Percentiles rank a stretch among this genome's conserved stretches.
Evolutionary conservation across 2,888 invertebrate genomes (phyloP).

Genomic region (Deilephila elpenor): DNA sequence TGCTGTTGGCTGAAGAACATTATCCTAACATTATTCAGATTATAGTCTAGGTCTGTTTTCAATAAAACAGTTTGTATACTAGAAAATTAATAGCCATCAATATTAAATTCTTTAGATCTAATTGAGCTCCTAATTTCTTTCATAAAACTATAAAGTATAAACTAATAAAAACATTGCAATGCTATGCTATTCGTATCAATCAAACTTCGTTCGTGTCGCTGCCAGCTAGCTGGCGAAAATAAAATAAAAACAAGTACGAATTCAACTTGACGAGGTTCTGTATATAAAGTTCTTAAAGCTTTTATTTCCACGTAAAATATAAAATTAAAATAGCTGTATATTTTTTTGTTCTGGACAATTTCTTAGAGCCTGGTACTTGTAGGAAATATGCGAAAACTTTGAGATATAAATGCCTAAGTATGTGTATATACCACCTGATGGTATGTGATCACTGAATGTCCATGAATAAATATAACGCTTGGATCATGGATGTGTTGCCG

Average conservation of each 20-base stretch:
- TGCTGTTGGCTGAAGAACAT: background rate
- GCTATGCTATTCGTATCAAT: conserved; percentile 16
- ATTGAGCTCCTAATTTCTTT: background rate
- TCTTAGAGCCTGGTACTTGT: too few species aligned
- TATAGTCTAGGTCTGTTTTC: background rate
- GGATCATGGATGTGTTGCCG: too few species aligned
- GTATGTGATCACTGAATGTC: too few species aligned
- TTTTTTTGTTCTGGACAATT: too few species aligned
- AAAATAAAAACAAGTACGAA: background rate
- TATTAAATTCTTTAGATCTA: background rate
- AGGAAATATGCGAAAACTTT: too few species aligned
- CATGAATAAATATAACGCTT: too few species aligned
- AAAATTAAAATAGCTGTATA: too few species aligned
- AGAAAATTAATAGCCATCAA: background rate
- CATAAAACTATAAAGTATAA: background rate
- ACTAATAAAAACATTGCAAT: conserved; percentile 14
- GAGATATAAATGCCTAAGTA: too few species aligned
- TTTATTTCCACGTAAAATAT: too few species aligned
- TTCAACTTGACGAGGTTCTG: background rate
- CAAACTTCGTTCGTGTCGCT: conserved; percentile 25
- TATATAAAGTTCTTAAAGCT: background rate
- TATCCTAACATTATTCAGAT: too few species aligned
- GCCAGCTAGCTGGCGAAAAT: conserved; percentile 11
- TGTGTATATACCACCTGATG: too few species aligned
- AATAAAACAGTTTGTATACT: background rate